These are phyloP conservation scores for Therioaphis trifolii DNA, from an alignment of 2,888 invertebrate species.

Conservation along the genomic window DNA sequence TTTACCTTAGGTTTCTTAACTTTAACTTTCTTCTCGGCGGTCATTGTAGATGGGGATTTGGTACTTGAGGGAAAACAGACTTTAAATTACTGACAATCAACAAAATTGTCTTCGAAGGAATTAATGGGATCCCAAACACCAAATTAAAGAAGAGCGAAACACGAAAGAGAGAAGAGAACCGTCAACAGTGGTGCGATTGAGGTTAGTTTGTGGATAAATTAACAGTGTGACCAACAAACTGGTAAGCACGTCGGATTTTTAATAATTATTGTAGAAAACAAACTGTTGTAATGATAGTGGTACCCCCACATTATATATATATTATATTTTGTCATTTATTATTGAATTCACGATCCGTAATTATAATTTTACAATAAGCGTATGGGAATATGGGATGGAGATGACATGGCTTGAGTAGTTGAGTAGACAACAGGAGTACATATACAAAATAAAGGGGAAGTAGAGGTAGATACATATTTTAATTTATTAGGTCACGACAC, in stretches of 20 bases:
- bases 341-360: neutral
- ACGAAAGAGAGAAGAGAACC: slow-evolving; percentile 20
- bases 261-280: too few species aligned
- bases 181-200: slow-evolving; percentile 14
- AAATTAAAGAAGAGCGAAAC: neutral
- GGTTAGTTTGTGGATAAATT: slow-evolving; percentile 33
- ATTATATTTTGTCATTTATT: neutral
- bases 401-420: neutral
- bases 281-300: neutral
- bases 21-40: slow-evolving; percentile 63
- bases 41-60: slow-evolving; percentile 26
- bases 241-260: neutral
- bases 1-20: slow-evolving; percentile 64
- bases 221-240: slow-evolving; percentile 24
- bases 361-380: neutral
- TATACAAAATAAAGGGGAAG: neutral
- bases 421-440: neutral
- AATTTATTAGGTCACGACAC: too few species aligned
- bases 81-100: too few species aligned
- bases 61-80: neutral
- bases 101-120: too few species aligned
- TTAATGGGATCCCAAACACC: neutral
- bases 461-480: neutral
- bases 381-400: neutral
- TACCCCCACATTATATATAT: neutral